A percentile compares a stretch with the other conserved stretches of the same genome.
These are phyloP conservation scores for Sialia sialis DNA, from an alignment of 2,113 vertebrate species.

Conservation along the genomic window DNA sequence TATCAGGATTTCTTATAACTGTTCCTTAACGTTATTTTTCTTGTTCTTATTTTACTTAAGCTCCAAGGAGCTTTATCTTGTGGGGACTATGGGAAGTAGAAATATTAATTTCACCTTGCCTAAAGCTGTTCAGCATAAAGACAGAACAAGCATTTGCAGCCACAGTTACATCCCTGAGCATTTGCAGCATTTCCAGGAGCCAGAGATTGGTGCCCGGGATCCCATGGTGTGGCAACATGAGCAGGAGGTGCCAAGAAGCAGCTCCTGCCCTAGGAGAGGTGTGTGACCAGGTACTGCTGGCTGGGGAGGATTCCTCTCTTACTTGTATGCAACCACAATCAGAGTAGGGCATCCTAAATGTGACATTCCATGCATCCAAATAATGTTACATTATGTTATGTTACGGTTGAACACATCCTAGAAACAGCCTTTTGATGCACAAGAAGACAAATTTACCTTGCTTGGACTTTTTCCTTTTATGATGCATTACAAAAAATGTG, in stretches of 20 bases:
- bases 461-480: slow-evolving; percentile 63
- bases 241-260: neutral
- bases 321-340: neutral
- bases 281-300: neutral
- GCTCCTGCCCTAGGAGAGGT: neutral
- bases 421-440: neutral
- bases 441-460: slow-evolving; percentile 66
- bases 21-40: neutral
- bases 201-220: accelerated
- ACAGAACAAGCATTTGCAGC: neutral
- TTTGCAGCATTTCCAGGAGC: neutral
- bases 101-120: neutral
- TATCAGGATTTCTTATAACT: neutral
- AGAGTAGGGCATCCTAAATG: neutral
- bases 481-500: slow-evolving; percentile 1
- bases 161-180: accelerated
- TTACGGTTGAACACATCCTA: neutral
- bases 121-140: neutral
- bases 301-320: neutral
- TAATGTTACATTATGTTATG: neutral
- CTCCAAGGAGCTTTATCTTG: neutral
- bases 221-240: neutral
- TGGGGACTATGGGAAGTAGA: neutral
- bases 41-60: neutral
- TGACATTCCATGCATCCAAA: neutral